Conservation (phyloP, 2,888 invertebrate genomes). For the Cephus nigrinus region DNA sequence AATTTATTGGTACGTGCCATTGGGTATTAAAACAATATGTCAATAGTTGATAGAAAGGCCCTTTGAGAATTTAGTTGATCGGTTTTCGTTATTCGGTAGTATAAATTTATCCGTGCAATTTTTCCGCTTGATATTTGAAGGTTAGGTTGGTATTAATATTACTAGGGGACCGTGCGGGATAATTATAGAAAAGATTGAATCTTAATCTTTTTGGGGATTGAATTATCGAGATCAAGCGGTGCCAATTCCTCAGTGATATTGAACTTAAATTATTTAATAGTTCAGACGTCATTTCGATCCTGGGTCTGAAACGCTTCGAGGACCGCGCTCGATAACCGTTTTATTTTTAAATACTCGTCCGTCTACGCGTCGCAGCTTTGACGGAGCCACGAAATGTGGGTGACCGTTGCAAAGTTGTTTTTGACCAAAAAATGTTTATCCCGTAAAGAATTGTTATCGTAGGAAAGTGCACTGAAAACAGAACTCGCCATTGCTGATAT, state of each 20-base stretch:
- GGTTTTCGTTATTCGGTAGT: neutral
- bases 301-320: neutral
- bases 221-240: too few relatives aligned
- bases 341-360: neutral
- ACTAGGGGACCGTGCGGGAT: neutral
- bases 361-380: neutral
- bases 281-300: neutral
- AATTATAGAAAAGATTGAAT: neutral
- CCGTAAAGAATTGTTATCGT: neutral
- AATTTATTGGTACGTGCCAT: neutral
- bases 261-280: neutral
- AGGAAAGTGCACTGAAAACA: neutral
- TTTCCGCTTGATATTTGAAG: neutral
- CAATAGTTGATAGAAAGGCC: neutral
- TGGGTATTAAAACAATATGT: neutral
- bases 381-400: neutral
- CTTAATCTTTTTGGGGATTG: neutral
- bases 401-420: neutral
- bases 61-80: neutral
- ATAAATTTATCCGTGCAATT: neutral
- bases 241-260: neutral
- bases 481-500: neutral
- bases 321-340: neutral
- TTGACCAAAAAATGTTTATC: neutral
- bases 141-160: neutral